Conservation (phyloP, 2,113 vertebrate species). For the Uropsilus gracilis region DNA sequence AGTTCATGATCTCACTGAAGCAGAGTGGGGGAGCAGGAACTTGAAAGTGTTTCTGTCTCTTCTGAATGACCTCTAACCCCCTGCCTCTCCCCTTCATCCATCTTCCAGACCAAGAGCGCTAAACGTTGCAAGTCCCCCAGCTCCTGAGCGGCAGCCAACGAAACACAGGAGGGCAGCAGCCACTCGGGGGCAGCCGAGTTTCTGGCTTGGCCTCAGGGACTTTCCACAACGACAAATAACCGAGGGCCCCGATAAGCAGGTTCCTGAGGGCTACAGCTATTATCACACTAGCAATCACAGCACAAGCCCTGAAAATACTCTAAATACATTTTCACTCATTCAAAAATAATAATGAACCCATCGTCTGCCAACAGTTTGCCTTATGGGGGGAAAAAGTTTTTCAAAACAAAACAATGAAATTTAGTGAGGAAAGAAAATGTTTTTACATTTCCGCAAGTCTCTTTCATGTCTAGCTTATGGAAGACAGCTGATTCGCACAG, state of each 20-base stretch:
- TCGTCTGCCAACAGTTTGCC: not conserved
- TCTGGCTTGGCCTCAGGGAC: not conserved
- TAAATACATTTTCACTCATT: not conserved
- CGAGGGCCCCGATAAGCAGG: not conserved
- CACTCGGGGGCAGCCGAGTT: no score
- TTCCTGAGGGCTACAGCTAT: not conserved
- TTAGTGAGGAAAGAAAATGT: not conserved
- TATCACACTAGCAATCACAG: not conserved
- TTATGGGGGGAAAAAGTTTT: not conserved
- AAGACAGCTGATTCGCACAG: not conserved
- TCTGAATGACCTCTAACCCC: not conserved
- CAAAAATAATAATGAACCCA: constrained; percentile 32
- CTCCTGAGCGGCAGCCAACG: rapidly evolving
- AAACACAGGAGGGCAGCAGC: not conserved
- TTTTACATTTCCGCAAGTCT: not conserved
- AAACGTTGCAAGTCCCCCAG: not conserved
- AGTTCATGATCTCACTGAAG: not conserved
- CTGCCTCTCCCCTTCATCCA: not conserved
- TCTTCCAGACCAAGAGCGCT: not conserved
- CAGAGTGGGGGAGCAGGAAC: not conserved
- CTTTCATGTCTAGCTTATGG: not conserved
- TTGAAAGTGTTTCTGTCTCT: not conserved
- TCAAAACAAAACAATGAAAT: not conserved
- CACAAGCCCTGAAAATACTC: constrained; percentile 4
- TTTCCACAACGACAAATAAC: not conserved